These are phyloP conservation scores for Morone chrysops DNA, from an alignment of 2,113 vertebrate genomes.

Conservation along the genomic window DNA sequence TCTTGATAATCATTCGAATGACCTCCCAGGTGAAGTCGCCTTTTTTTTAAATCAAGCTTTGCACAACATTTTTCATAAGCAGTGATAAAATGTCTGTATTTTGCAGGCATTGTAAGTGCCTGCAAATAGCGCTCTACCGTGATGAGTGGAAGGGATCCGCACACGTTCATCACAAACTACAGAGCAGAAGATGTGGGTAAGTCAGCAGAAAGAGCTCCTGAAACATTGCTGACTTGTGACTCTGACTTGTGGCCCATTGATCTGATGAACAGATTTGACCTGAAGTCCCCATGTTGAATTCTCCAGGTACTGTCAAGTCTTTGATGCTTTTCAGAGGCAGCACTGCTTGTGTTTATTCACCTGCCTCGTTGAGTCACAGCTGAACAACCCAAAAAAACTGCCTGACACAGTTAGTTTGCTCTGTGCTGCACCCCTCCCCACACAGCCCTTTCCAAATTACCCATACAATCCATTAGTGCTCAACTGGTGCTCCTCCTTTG, in stretches of 20 bases:
- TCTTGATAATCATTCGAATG: slow-evolving; percentile 9
- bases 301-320: slow-evolving; percentile 43
- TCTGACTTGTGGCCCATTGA: slow-evolving; percentile 23
- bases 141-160: slow-evolving; percentile 79
- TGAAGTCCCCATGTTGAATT: slow-evolving; percentile 46
- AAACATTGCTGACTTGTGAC: slow-evolving; percentile 36
- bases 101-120: slow-evolving; percentile 18
- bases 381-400: slow-evolving; percentile 56
- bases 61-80: background rate
- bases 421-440: slow-evolving; percentile 12
- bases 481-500: slow-evolving; percentile 33
- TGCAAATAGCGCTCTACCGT: slow-evolving; percentile 14
- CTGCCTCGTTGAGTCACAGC: slow-evolving; percentile 62
- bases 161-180: slow-evolving; percentile 63
- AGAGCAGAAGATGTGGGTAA: slow-evolving; percentile 82
- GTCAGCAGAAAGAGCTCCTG: slow-evolving; percentile 34
- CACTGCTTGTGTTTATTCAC: slow-evolving; percentile 70
- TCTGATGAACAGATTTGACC: slow-evolving; percentile 62
- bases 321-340: slow-evolving; percentile 57
- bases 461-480: slow-evolving; percentile 31
- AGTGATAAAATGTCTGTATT: slow-evolving; percentile 15
- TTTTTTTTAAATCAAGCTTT: background rate
- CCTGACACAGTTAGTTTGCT: slow-evolving; percentile 48
- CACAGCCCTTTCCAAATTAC: slow-evolving; percentile 40
- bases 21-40: background rate